These are phyloP conservation scores for Astyanax mexicanus DNA, from an alignment of 2,797 vertebrate species.

Conservation along the genomic window DNA sequence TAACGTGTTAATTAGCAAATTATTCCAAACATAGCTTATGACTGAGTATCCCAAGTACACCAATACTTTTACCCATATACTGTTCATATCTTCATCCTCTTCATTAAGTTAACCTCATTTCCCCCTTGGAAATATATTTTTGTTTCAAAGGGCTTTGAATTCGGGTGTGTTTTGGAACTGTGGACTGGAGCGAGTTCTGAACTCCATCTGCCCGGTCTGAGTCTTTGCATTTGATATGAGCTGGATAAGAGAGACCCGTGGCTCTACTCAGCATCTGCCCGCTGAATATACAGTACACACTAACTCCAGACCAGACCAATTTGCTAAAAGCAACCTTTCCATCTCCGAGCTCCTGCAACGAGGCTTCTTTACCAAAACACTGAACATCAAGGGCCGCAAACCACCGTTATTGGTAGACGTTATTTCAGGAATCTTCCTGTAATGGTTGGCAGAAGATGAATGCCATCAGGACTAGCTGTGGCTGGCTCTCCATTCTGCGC, in stretches of 20 bases:
- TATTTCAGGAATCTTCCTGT: conserved; percentile 27
- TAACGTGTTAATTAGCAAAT: too few species aligned
- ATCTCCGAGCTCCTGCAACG: conserved; percentile 21
- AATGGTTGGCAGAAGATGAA: conserved; percentile 38
- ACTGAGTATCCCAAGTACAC: too few species aligned
- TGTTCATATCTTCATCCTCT: neutral
- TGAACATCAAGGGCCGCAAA: conserved; percentile 6
- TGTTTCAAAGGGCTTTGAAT: conserved; percentile 13
- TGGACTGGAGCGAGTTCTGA: conserved; percentile 62
- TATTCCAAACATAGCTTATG: too few species aligned
- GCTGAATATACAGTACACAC: conserved; percentile 53
- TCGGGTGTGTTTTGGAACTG: conserved; percentile 42
- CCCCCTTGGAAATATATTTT: neutral
- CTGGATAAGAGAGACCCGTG: conserved; percentile 38
- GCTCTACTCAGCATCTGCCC: conserved; percentile 38
- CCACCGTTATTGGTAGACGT: conserved; percentile 33
- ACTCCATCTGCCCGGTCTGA: conserved; percentile 71
- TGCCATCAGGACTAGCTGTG: conserved; percentile 22
- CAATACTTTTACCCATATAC: too few species aligned
- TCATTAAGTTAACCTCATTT: neutral
- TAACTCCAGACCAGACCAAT: conserved; percentile 33
- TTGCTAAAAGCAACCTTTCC: conserved; percentile 49
- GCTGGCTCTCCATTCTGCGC: conserved; percentile 22
- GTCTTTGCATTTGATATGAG: conserved; percentile 57
- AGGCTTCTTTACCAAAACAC: conserved; percentile 24